These are phyloP conservation scores for Idaea straminata DNA, from an alignment of 2,888 invertebrate genomes.

Conservation along the genomic window DNA sequence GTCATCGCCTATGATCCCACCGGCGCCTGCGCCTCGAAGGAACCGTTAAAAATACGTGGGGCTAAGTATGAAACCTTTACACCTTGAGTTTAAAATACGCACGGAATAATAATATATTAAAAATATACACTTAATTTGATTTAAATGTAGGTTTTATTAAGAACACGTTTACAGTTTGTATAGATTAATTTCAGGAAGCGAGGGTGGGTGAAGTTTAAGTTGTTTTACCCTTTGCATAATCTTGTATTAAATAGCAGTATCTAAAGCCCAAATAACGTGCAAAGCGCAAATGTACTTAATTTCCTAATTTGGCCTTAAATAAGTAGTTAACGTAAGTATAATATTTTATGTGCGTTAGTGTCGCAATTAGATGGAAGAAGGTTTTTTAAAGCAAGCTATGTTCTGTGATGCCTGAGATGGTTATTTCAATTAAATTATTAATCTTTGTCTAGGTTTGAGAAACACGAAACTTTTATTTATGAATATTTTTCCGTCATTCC, in stretches of 20 bases:
- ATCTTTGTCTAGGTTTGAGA: background rate
- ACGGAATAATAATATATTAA: background rate
- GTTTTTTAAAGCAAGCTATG: background rate
- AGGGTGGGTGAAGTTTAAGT: background rate
- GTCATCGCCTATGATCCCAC: constrained; percentile 20
- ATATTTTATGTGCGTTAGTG: background rate
- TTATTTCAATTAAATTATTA: background rate
- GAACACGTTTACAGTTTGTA: background rate
- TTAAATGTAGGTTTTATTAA: background rate
- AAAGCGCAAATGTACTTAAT: constrained; percentile 10
- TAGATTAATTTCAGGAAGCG: background rate
- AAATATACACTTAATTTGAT: too few relatives aligned
- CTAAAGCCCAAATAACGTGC: constrained; percentile 1
- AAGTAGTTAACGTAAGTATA: background rate
- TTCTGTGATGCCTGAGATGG: background rate
- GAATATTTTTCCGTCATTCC: too few relatives aligned
- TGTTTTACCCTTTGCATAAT: background rate
- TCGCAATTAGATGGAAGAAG: background rate
- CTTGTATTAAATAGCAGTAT: background rate
- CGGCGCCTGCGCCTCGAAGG: constrained; percentile 43
- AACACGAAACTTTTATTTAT: too few relatives aligned
- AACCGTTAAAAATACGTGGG: constrained; percentile 52
- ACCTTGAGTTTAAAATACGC: too few relatives aligned
- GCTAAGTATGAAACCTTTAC: too few relatives aligned
- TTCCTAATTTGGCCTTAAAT: constrained; percentile 2